Base-by-base conservation (phyloP, 2,888 invertebrate genomes). In the Cordylochernes scorpioides region DNA sequence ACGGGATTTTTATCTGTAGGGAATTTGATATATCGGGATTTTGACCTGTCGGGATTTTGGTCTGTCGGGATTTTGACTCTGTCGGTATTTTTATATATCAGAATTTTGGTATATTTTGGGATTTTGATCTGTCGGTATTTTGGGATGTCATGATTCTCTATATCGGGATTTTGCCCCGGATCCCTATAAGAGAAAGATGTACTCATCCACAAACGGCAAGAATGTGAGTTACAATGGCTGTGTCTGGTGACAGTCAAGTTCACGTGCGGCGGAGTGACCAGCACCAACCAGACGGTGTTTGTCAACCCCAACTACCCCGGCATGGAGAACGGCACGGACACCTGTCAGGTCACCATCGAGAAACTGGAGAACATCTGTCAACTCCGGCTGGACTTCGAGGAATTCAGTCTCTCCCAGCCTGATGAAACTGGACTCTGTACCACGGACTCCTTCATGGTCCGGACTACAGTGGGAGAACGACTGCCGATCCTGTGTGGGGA, bases 331-430 rank as follows among this genome's bases (percentile, higher is more conserved):
- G 69, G 66, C 1, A 71, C 71, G 0, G 71, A 72, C 1, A 77
- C 77, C 14, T 82, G 80, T 44, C 78, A 80, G 48, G 61, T 78
- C 4, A 77, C 74, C 0, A 59, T 82, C 7, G 51, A 71, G 27
- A 80, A 80, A 49, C 66, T 69, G 46, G 65, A 68, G 0, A 71
- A 73, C 43, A 67, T 80, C 10, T 80, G 78, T 43, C 80, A 82
- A 49, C 64, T 74, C 46, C 68, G 75, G 24, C 32, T 35, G 45
- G 77, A 80, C 48, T 68, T 80, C 45, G 68, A 70, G 38, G 65
- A 71, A 33, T 73, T 80, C 46, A 61, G 33, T 25, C 29, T 44
- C 5, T 39, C 43, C 24, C 40, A 40, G 30, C 41, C 40, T 3
- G 39, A 43, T 27, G 36, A 40, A 73, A 77, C 0, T 62, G 67